Evolutionary conservation across 2,888 invertebrate species (phyloP), one percentile per base, ranked within the genome.

Genomic region (Hydrotaea cyrtoneurina): DNA sequence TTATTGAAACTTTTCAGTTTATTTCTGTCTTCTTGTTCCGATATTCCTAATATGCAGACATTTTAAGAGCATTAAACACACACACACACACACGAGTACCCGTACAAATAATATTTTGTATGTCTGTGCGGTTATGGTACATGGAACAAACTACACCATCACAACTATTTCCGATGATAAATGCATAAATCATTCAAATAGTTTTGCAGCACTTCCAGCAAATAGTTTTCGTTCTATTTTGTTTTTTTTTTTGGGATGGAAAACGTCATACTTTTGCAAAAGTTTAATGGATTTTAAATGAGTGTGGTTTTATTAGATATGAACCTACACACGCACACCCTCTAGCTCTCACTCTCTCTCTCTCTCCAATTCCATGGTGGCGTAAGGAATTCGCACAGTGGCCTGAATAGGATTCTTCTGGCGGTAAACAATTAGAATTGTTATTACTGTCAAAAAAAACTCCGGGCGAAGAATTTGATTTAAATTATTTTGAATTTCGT

Each of bases 201-300:
- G 78, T 79, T 82, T 79, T 82, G 46, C 31, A 59, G 66, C 17
- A 39, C 39, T 39, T 66, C 86, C 83, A 86, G 86, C 88, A 87
- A 69, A 69, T 69, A 69, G 46, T 43, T 77, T 64, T 17, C 11
- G 21, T 71, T n/a, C n/a, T n/a, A n/a, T n/a, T n/a, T 23, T 78
- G 15, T 78, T 73, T 11, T 7, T 7, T 31, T 31, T 31, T 53
- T 53, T 71, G 26, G n/a, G 53, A 46, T 74, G 21, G 43, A 7
- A 26, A 82, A 74, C 53, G 36, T 81, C 43, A 69, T 59, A 78
- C 71, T 71, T 79, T 57, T 53, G 69, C 73, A 74, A 83, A 86
- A 86, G 53, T 81, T 83, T 83, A 86, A 86, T 81, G 86, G 86
- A 83, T 83, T 86, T 86, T 75, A 81, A 83, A 86, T 83, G 76